A percentile compares a stretch with the other conserved stretches of the same genome.
Evolutionary conservation across 35 echinoderm and acorn worm genomes (phyloP).

Genomic region (Hemicentrotus pulcherrimus): DNA sequence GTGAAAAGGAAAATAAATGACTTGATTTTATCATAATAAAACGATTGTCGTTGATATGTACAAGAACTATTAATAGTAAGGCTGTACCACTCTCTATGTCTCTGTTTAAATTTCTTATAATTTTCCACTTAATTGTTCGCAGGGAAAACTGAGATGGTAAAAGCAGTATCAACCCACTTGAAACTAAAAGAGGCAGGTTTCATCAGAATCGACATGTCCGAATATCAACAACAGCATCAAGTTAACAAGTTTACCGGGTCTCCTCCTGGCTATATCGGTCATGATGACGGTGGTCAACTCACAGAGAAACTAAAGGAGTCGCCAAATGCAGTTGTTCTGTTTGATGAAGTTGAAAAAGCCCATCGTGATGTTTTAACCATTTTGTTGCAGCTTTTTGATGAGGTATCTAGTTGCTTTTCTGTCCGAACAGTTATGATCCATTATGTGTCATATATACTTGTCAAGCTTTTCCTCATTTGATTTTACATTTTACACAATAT

Average conservation of each 20-base stretch:
- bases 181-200: constrained; percentile 91
- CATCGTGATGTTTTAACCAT: constrained; percentile 92
- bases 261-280: constrained; percentile 85
- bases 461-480: too few species aligned
- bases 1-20: too few species aligned
- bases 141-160: constrained; percentile 90
- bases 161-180: constrained; percentile 82
- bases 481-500: too few species aligned
- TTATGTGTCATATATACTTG: too few species aligned
- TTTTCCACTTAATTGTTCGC: background rate
- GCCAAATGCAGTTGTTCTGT: constrained; percentile 84
- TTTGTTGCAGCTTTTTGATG: constrained; percentile 48
- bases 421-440: too few species aligned
- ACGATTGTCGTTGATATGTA: too few species aligned
- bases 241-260: constrained; percentile 91
- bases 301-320: constrained; percentile 90
- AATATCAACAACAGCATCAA: constrained; percentile 93
- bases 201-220: constrained; percentile 94
- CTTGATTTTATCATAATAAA: too few species aligned
- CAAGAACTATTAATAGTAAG: too few species aligned
- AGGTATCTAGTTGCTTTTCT: background rate
- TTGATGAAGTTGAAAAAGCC: constrained; percentile 98
- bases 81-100: too few species aligned
- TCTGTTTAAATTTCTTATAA: too few species aligned
- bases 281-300: constrained; percentile 85